These are phyloP conservation scores for Neogobius melanostomus DNA, from an alignment of 2,113 vertebrate species.

Conservation along the genomic window DNA sequence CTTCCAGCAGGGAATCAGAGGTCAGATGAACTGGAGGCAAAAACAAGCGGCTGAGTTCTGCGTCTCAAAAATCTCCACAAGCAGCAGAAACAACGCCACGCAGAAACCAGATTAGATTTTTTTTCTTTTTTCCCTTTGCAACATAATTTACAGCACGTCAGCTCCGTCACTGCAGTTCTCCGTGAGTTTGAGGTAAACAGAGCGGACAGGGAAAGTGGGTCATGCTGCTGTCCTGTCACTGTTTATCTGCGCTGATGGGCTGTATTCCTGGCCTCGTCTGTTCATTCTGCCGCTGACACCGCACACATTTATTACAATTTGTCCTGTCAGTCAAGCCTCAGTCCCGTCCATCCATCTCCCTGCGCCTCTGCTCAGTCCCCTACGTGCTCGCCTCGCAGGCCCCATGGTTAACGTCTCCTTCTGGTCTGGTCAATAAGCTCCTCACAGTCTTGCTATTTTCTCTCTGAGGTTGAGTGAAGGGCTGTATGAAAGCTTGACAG, in stretches of 20 bases:
- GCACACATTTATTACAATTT: constrained; percentile 63
- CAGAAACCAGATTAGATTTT: too few relatives aligned
- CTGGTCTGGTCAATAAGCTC: too few relatives aligned
- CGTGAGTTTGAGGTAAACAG: neutral
- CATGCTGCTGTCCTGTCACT: constrained; percentile 33
- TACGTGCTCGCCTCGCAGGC: too few relatives aligned
- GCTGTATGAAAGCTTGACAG: too few relatives aligned
- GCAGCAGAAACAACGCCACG: too few relatives aligned
- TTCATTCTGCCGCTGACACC: constrained; percentile 36
- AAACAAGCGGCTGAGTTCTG: too few relatives aligned
- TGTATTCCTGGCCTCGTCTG: constrained; percentile 30
- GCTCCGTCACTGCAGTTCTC: neutral
- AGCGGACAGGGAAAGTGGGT: constrained; percentile 13
- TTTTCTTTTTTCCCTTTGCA: too few relatives aligned
- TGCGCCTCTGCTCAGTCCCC: too few relatives aligned
- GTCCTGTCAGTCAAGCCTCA: constrained; percentile 59
- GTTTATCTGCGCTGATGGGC: constrained; percentile 50
- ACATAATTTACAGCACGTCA: neutral
- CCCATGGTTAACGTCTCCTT: neutral
- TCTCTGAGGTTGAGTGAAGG: neutral
- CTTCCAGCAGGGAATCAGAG: too few relatives aligned
- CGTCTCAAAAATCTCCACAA: too few relatives aligned
- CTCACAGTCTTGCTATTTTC: too few relatives aligned
- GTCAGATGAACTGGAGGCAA: too few relatives aligned
- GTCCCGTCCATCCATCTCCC: constrained; percentile 54